phyloP scores from a whole-genome alignment of 1,140 invertebrate genomes.

The Physella acuta region DNA sequence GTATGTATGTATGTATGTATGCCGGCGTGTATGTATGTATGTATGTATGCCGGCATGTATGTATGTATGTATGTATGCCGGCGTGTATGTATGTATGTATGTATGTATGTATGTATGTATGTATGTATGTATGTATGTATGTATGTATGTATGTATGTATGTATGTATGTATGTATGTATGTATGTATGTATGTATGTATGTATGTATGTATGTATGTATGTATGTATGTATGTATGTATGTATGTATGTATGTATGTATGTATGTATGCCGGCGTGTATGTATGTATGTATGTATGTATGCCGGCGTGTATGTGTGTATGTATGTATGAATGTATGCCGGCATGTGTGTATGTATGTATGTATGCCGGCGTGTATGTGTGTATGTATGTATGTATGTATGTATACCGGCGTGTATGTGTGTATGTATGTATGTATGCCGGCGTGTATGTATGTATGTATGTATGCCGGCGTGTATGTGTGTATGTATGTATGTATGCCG shows the following conservation, averaged over 20 bases:
- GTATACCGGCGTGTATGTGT: too few relatives aligned
- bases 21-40: neutral
- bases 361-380: too few relatives aligned
- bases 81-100: conserved; percentile 6
- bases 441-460: too few relatives aligned
- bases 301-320: neutral
- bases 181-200: neutral
- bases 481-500: neutral
- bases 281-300: too few relatives aligned
- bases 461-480: too few relatives aligned
- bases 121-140: neutral
- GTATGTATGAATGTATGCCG: neutral
- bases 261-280: too few relatives aligned
- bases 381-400: too few relatives aligned
- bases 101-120: conserved; percentile 6
- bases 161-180: neutral
- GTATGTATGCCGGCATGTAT: too few relatives aligned
- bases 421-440: too few relatives aligned
- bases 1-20: conserved; percentile 1
- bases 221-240: neutral
- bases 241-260: neutral
- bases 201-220: neutral
- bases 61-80: too few relatives aligned
- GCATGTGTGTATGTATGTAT: conserved; percentile 1
- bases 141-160: neutral